Evolutionary conservation across 1,140 invertebrate species (phyloP).

Genomic region (Drosophila fuyamai): DNA sequence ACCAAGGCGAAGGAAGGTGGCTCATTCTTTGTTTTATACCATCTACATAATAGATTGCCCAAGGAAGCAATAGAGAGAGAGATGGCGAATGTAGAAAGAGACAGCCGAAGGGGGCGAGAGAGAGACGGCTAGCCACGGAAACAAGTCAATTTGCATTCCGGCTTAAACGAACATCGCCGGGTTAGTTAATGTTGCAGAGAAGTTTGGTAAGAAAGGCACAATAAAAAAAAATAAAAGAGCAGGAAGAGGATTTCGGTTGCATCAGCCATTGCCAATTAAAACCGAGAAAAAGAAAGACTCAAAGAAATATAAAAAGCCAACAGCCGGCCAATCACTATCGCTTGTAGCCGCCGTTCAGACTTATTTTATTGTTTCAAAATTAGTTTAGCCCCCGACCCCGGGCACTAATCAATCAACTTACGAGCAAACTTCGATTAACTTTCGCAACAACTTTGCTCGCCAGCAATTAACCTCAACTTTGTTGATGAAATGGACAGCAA

Average conservation of each 20-base stretch:
- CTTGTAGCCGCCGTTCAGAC: conserved; percentile 13
- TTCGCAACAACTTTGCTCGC: conserved; percentile 6
- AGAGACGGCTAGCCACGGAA: conserved; percentile 51
- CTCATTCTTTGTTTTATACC: conserved; percentile 48
- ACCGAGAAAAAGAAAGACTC: neutral
- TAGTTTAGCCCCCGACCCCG: conserved; percentile 9
- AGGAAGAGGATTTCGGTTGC: conserved; percentile 11
- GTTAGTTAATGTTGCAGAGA: conserved; percentile 45
- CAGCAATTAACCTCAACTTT: conserved; percentile 42
- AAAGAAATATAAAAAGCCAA: neutral
- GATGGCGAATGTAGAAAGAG: conserved; percentile 1
- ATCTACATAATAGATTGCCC: conserved; percentile 69
- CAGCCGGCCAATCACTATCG: conserved; percentile 19
- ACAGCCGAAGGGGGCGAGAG: neutral
- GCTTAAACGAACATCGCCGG: conserved; percentile 64
- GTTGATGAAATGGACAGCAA: conserved; percentile 13
- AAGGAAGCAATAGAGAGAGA: conserved; percentile 14
- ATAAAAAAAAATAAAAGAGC: neutral
- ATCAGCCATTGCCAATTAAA: conserved; percentile 2
- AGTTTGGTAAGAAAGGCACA: neutral
- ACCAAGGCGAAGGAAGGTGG: conserved; percentile 48
- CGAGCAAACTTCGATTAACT: conserved; percentile 29
- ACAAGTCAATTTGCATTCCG: conserved; percentile 81
- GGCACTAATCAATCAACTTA: conserved; percentile 30
- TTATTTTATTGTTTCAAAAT: conserved; percentile 47